Evolutionary conservation across 2,888 invertebrate species (phyloP), one percentile per base, ranked within the genome.

Genomic region (Noctua janthe): DNA sequence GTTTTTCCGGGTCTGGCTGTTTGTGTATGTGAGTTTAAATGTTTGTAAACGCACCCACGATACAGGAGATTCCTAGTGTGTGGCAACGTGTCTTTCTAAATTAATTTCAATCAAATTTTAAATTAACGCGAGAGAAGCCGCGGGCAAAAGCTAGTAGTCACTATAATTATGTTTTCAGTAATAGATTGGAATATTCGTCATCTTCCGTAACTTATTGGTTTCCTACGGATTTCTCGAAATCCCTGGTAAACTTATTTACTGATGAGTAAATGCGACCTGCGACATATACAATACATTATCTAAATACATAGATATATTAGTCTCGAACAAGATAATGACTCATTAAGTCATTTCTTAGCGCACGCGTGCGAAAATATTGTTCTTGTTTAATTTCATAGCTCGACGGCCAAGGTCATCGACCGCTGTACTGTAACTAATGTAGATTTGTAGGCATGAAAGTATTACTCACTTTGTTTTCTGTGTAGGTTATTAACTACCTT

Each of bases 351-450:
- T 88, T 88, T 83, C 80, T 80, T 74, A 59, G 70, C 29, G 84
- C 79, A 84, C 81, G 85, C 90, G 91, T 87, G 88, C 84, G 87
- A 89, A 89, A 82, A 85, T 82, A 80, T 79, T 82, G 80, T 88
- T 86, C 78, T 82, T 87, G 81, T 84, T 87, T 88, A 89, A 91
- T 91, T 90, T 90, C 90, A 90, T 90, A 90, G 87, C 86, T 78
- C 80, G 89, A 71, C 80, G 89, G 86, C 80, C 89, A 91, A 91
- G 92, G 92, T 89, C 90, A 80, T 69, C 82, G 89, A 87, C 90
- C 86, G 82, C 85, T 70, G 64, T 49, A 5, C 84, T 69, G 64
- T 49, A 5, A 62, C 70, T 56, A 64, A 86, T 87, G 78, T 39
- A 49, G 35, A 62, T 59, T 69, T 59, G 59, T 62, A 85, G 17